phyloP scores from a whole-genome alignment of 2,113 vertebrate genomes.

The Galeopterus variegatus region DNA sequence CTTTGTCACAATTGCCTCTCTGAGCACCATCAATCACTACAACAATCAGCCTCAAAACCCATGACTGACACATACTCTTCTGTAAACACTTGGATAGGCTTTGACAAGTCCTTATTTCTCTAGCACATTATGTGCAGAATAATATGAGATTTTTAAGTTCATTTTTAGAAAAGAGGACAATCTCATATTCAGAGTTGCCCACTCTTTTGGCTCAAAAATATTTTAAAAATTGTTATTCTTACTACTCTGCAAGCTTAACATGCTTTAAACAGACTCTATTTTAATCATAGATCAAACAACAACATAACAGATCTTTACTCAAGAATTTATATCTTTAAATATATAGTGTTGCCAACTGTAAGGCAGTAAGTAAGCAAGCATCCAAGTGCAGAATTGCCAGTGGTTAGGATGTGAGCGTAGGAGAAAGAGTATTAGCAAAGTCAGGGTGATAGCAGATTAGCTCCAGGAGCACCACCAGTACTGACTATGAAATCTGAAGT shows the following conservation, averaged over 20 bases:
- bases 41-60: not conserved
- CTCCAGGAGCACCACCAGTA: not conserved
- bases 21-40: not conserved
- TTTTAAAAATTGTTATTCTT: not conserved
- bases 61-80: not conserved
- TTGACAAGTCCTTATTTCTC: not conserved
- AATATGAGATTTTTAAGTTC: not conserved
- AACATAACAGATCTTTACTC: not conserved
- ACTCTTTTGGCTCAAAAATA: not conserved
- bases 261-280: not conserved
- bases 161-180: constrained; percentile 29
- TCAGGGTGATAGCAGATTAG: not conserved
- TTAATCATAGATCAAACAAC: not conserved
- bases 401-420: too few species aligned
- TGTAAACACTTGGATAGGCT: not conserved
- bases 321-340: not conserved
- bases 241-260: not conserved
- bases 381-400: not conserved
- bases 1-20: not conserved
- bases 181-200: not conserved
- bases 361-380: not conserved
- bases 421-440: not conserved
- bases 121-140: not conserved
- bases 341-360: not conserved
- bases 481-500: too few species aligned